These are phyloP conservation scores for Hexactinellida sp. DNA, from an alignment of 37 sponge, comb jelly and placozoan species.

Conservation along the genomic window DNA sequence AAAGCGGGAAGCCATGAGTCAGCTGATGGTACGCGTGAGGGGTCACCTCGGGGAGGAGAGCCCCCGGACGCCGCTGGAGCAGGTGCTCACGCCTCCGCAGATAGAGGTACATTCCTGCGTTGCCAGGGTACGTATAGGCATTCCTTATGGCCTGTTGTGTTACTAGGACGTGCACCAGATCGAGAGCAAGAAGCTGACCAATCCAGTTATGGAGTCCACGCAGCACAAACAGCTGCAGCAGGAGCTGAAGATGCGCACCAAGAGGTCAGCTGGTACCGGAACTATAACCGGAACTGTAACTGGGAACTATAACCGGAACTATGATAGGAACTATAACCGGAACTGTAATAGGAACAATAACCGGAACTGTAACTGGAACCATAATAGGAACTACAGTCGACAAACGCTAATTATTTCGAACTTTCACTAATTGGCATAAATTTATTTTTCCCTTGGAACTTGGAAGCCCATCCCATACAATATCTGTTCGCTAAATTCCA, in stretches of 20 bases:
- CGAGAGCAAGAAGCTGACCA: not conserved
- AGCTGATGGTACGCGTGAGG: not conserved
- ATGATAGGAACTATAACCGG: not conserved
- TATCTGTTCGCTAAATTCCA: too few species aligned
- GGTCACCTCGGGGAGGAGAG: not conserved
- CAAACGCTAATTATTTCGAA: too few species aligned
- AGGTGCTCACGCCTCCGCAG: not conserved
- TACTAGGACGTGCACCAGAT: not conserved
- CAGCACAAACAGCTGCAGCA: not conserved
- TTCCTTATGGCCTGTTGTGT: too few species aligned
- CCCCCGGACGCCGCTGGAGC: not conserved
- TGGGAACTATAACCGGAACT: not conserved
- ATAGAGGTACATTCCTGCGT: not conserved
- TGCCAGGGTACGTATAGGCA: not conserved
- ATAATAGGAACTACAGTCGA: too few species aligned
- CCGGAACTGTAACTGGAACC: not conserved
- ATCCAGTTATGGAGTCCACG: not conserved
- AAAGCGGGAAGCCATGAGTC: not conserved
- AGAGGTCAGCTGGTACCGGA: not conserved
- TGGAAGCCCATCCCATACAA: too few species aligned
- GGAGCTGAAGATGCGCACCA: not conserved
- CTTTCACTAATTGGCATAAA: too few species aligned
- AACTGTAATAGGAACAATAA: not conserved
- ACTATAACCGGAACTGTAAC: not conserved
- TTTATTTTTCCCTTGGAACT: too few species aligned